phyloP scores from a whole-genome alignment of 2,888 invertebrate genomes.

The Allolobophora icterica region DNA sequence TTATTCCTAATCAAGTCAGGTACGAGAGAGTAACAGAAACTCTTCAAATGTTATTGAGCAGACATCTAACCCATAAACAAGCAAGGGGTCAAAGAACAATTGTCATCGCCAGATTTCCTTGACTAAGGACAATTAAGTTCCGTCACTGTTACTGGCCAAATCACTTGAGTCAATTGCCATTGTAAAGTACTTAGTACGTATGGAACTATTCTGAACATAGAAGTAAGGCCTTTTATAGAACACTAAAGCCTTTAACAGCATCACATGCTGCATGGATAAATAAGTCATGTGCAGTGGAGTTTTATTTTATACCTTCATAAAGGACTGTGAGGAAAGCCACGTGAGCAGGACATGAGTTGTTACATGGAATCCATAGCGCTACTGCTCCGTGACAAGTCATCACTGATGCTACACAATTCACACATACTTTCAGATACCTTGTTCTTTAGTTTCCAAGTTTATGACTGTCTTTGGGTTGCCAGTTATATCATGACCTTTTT shows the following conservation, averaged over 20 bases:
- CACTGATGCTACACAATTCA: background rate
- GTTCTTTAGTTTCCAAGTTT: too few species aligned
- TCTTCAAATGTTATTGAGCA: background rate
- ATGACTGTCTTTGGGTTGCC: background rate
- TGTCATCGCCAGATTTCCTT: slow-evolving; percentile 8
- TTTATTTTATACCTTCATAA: background rate
- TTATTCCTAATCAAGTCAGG: background rate
- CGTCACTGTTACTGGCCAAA: background rate
- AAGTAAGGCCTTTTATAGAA: background rate
- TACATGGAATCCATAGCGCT: background rate
- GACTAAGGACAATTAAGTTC: background rate
- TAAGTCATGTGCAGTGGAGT: too few species aligned
- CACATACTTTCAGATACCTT: background rate
- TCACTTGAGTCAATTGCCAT: background rate
- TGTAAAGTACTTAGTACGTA: background rate
- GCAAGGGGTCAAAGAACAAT: background rate
- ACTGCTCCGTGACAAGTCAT: background rate
- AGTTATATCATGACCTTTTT: background rate
- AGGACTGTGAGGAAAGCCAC: background rate
- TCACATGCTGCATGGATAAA: background rate
- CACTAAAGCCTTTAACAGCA: background rate
- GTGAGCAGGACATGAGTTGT: background rate
- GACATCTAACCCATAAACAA: background rate
- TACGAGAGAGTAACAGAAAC: background rate
- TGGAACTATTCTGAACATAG: background rate